Base-by-base conservation (phyloP, 2,888 invertebrate genomes). In the Onthophagus sagittarius region DNA sequence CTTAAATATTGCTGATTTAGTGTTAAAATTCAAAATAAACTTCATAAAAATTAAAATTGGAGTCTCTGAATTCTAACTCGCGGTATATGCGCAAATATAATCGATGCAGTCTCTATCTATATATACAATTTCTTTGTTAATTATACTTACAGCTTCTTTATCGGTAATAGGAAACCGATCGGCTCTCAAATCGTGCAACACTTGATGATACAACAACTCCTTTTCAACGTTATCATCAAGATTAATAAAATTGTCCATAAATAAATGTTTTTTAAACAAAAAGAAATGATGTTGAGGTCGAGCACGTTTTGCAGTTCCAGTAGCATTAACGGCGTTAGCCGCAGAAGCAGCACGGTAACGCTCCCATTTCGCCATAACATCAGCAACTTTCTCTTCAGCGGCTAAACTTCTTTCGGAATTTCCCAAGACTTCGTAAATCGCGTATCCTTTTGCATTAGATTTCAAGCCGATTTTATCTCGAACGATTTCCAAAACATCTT, bases 351-450 rank as follows among this genome's bases (percentile, higher is more conserved):
- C 90, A 74, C 94, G 88, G 77, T 95, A 95, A 78, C 94, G 90
- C 85, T 98, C 98, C 97, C 97, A 98, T 82, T 96, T 93, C 4
- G 97, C 96, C 89, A 98, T 93, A 15, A 97, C 96, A 85, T 98
- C 98, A 0, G 96, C 94, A 11, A 96, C 93, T 80, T 97, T 95
- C 84, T 97, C 97, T 81, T 93, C 93, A 6, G 92, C 90, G 69
- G 92, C 89, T 77, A 98, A 87, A 79, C 95, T 94, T 71, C 97
- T 89, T 85, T 97, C 97, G 0, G 94, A 92, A 79, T 90, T 92
- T 1, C 95, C 96, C 77, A 96, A 89, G 65, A 96, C 94, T 85
- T 97, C 97, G 86, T 97, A 98, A 75, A 98, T 90, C 0, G 97
- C 95, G 85, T 97, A 98, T 13, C 97, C 85, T 82, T 83, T 92